Percentiles rank a stretch among this genome's conserved stretches.
Evolutionary conservation across 2,888 invertebrate species (phyloP).

Genomic region (Habroteleia sp.): DNA sequence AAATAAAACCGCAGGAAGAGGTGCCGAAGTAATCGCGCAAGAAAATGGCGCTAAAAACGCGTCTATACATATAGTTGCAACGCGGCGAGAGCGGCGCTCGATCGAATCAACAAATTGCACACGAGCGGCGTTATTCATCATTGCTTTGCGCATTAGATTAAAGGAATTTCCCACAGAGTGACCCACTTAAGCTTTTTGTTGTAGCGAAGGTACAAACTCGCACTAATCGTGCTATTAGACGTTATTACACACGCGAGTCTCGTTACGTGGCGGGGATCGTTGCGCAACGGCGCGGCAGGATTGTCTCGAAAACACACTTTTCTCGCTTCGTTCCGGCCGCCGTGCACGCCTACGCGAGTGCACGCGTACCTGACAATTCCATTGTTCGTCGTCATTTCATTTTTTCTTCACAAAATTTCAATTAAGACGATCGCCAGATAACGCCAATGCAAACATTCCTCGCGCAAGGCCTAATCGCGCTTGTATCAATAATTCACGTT

Average conservation of each 20-base stretch:
- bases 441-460: constrained; percentile 23
- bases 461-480: constrained; percentile 29
- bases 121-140: constrained; percentile 58
- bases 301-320: constrained; percentile 57
- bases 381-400: constrained; percentile 45
- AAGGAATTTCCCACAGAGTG: constrained; percentile 63
- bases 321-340: constrained; percentile 39
- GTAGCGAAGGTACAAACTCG: constrained; percentile 58
- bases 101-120: constrained; percentile 53
- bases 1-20: no score
- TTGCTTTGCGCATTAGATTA: constrained; percentile 47
- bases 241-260: constrained; percentile 62
- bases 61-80: no score
- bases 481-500: constrained; percentile 45
- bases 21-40: no score
- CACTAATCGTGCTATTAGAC: constrained; percentile 61
- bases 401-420: constrained; percentile 51
- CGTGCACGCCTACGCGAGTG: constrained; percentile 26
- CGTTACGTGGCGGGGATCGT: constrained; percentile 53
- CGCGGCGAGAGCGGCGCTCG: constrained; percentile 18
- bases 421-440: constrained; percentile 48
- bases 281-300: constrained; percentile 47
- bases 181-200: constrained; percentile 63
- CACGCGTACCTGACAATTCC: constrained; percentile 53
- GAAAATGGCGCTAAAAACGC: no score